These are phyloP conservation scores for Stratiolaelaps scimitus DNA, from an alignment of 1,140 invertebrate species.

Conservation along the genomic window DNA sequence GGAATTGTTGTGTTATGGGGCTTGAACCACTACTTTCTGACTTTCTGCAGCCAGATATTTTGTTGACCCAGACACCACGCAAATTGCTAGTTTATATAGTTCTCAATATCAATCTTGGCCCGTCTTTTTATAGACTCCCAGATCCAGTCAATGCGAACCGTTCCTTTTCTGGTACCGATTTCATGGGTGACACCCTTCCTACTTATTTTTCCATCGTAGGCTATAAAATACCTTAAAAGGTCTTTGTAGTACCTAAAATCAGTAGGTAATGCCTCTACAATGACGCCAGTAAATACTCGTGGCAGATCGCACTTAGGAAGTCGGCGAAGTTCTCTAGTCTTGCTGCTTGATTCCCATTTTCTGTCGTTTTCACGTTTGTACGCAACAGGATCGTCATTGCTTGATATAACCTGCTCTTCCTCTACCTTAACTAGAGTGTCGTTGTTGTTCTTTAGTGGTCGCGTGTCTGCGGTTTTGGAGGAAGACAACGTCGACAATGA, in stretches of 20 bases:
- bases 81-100: no score
- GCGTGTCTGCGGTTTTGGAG: no score
- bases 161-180: slow-evolving; percentile 21
- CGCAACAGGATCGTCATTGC: not conserved
- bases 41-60: no score
- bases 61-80: no score
- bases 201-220: slow-evolving; percentile 30
- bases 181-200: slow-evolving; percentile 20
- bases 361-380: not conserved
- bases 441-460: no score
- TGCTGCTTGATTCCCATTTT: not conserved
- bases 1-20: no score
- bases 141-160: slow-evolving; percentile 31
- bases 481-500: no score
- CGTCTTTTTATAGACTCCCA: slow-evolving; percentile 29
- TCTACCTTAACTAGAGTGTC: not conserved
- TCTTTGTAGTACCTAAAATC: slow-evolving; percentile 27
- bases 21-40: no score
- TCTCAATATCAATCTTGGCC: no score
- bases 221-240: slow-evolving; percentile 32
- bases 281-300: slow-evolving; percentile 31
- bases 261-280: slow-evolving; percentile 30
- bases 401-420: not conserved
- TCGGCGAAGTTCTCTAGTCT: not conserved
- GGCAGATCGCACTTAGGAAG: slow-evolving; percentile 12